Base-by-base conservation (phyloP, 1,140 invertebrate species). In the Gryon sp. region DNA sequence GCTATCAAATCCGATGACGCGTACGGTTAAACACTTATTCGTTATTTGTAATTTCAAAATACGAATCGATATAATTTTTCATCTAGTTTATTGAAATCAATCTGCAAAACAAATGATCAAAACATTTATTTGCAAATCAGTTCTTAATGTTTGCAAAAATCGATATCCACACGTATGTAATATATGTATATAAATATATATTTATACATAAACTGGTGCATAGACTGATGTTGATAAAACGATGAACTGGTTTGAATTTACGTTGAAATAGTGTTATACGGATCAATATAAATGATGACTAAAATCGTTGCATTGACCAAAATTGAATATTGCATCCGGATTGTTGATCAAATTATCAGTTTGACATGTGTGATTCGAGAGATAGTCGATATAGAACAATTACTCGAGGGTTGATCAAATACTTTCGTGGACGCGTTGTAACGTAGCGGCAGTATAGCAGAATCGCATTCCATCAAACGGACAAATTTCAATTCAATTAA, bases 321-420 rank as follows among this genome's bases (percentile, higher is more conserved):
- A 78, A 73, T 78, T 22, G 76, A 78, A 73, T 78, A 78, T 69
- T 68, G 68, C 75, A 57, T 63, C 62, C 68, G 48, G 45, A 53
- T 70, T 62, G 75, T 66, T 78, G 68, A 78, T 78, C 68, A 73
- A 78, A 78, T 78, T 78, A 78, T 78, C 75, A 78, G 75, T 68
- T 60, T 72, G 75, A 78, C 68, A 73, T 72, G 68, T 78, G 75
- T 78, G 75, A 68, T 78, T 78, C 68, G 75, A 59, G 68, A 78
- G 68, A 78, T 73, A 57, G 68, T 69, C 75, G 69, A 78, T 78
- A 55, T 78, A 69, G 75, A 73, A 78, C 75, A 78, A 78, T 78
- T 73, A 78, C 62, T 73, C 57, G 57, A 62, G 65, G 69, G 69
- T 78, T 74, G 76, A 74, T 78, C 76, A 74, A 78, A 78, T 78